Evolutionary conservation across 2,888 invertebrate genomes (phyloP), one percentile per base, ranked within the genome.

Genomic region (Theretra japonica): DNA sequence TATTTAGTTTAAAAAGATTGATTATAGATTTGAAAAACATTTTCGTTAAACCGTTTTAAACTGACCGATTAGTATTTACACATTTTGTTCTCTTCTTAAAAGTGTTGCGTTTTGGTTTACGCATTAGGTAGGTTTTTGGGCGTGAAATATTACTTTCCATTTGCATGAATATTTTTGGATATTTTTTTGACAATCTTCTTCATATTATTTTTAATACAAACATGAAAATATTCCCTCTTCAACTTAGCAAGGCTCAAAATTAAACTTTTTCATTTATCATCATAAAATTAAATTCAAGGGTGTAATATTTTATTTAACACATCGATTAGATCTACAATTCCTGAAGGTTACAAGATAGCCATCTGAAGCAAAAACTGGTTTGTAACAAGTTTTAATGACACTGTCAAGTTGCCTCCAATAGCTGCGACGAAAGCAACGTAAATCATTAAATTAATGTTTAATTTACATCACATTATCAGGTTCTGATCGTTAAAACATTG

Each of bases 101-200:
- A 48, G 41, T 41, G n/a, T 62, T 62, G 65, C 65, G 65, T 65
- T 65, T 65, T 65, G 65, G 65, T 65, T 41, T 65, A 65, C 65
- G 48, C 65, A 48, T 48, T 5, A 11, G 33, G 21, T 48, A 21
- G 5, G 23, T 23, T n/a, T 62, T 62, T 48, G 23, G 33, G 21
- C n/a, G 65, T 23, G 41, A 23, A 21, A 65, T 65, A 48, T 65
- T 41, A 33, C 8, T 25, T 28, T 17, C 50, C 50, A 17, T 50
- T 4, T n/a, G n/a, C n/a, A n/a, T n/a, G n/a, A n/a, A n/a, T n/a
- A 17, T 50, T 50, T 50, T 8, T 4, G 11, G 50, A 17, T 19
- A 8, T 50, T 50, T 50, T n/a, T n/a, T n/a, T n/a, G n/a, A n/a
- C n/a, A n/a, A n/a, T n/a, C n/a, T n/a, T n/a, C n/a, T n/a, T n/a